Conservation (phyloP, 2,797 vertebrate genomes). For the Leontocebus nigricollis region DNA sequence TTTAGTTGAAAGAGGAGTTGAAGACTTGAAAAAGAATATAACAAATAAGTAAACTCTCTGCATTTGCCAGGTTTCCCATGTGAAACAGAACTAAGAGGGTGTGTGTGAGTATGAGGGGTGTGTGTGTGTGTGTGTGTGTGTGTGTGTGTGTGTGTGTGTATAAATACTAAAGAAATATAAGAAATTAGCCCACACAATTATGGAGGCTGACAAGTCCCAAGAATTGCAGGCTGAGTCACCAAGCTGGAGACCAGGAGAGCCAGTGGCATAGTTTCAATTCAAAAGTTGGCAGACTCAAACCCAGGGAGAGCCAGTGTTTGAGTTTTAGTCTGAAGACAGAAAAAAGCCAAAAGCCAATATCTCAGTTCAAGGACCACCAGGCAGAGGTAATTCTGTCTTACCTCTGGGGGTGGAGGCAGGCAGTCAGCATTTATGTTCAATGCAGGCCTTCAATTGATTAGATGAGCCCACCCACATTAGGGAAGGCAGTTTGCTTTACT, state of each 20-base stretch:
- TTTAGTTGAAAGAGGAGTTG: neutral
- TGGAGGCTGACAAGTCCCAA: neutral
- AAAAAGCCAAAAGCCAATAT: neutral
- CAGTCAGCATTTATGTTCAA: neutral
- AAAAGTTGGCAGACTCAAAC: neutral
- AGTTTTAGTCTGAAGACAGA: neutral
- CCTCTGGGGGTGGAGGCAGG: fast-evolving
- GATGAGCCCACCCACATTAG: too few species aligned
- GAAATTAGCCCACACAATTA: neutral
- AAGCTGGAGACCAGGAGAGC: neutral
- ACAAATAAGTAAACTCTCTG: neutral
- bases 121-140: too few species aligned
- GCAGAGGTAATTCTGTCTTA: neutral
- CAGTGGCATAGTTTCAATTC: neutral
- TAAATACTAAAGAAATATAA: neutral
- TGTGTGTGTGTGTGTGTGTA: neutral
- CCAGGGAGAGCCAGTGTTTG: neutral
- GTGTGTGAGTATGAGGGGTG: too few species aligned
- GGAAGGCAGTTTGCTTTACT: neutral
- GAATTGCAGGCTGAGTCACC: neutral
- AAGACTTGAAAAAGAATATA: slow-evolving; percentile 4
- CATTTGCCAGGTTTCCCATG: neutral
- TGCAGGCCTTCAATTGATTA: neutral
- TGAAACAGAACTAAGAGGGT: neutral
- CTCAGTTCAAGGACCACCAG: neutral